Evolutionary conservation across 2,888 invertebrate species (phyloP).

Genomic region (Aproaerema taeniolella): DNA sequence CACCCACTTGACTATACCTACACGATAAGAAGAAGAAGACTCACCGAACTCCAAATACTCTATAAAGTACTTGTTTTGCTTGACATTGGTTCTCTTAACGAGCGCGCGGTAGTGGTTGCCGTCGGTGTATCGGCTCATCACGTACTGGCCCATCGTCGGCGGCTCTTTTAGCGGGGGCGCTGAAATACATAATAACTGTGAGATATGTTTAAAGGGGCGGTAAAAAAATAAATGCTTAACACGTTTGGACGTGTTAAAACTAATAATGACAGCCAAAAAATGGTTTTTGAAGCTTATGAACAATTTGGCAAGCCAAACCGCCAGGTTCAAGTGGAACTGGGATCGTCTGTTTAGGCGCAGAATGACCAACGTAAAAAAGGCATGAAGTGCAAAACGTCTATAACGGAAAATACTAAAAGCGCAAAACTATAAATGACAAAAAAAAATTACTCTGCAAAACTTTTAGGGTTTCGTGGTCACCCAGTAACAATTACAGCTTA

Average conservation of each 20-base stretch:
- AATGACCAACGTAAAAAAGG: no score
- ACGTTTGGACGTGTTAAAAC: constrained; percentile 6
- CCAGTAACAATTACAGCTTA: no score
- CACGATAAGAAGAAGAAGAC: constrained; percentile 20
- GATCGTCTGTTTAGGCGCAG: no score
- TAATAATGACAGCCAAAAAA: not conserved
- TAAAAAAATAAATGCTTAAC: not conserved
- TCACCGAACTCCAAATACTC: constrained; percentile 61
- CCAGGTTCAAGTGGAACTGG: no score
- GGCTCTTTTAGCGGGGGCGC: constrained; percentile 38
- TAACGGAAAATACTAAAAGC: no score
- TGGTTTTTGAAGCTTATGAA: no score
- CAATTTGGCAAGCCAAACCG: no score
- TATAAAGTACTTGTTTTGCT: constrained; percentile 47
- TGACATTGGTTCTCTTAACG: constrained; percentile 41
- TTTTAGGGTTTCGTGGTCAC: no score
- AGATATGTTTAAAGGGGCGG: not conserved
- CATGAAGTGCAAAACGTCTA: no score
- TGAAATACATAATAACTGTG: constrained; percentile 19
- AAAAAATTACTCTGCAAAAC: no score
- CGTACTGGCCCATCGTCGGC: constrained; percentile 38
- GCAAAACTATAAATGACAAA: no score
- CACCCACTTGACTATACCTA: not conserved
- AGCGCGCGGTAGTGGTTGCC: constrained; percentile 51
- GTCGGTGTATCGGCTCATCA: constrained; percentile 43